Evolutionary conservation across 1,140 invertebrate species (phyloP).

Genomic region (Zaprionus ornatus): DNA sequence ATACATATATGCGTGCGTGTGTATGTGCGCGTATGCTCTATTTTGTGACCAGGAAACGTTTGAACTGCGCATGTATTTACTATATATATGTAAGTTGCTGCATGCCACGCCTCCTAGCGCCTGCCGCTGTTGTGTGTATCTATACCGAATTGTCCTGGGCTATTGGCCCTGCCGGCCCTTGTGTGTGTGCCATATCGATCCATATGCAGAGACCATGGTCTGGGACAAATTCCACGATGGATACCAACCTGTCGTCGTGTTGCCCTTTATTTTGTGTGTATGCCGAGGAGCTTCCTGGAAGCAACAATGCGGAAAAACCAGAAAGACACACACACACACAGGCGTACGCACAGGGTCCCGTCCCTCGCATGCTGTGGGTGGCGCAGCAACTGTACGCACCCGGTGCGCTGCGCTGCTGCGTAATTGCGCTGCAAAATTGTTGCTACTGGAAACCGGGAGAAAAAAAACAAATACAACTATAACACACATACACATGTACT

Average conservation of each 20-base stretch:
- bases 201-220: slow-evolving; percentile 62
- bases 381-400: slow-evolving; percentile 5
- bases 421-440: slow-evolving; percentile 1
- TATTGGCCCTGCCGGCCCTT: slow-evolving; percentile 14
- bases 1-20: not conserved
- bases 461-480: not conserved
- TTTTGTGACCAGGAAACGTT: slow-evolving; percentile 38
- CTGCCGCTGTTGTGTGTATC: slow-evolving; percentile 26
- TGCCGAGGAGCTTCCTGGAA: slow-evolving; percentile 48
- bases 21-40: slow-evolving; percentile 17
- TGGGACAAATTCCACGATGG: slow-evolving; percentile 75
- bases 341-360: not conserved
- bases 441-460: not conserved
- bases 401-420: not conserved
- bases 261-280: slow-evolving; percentile 58
- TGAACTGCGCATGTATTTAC: slow-evolving; percentile 45
- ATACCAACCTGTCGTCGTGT: slow-evolving; percentile 59
- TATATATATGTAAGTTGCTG: slow-evolving; percentile 2
- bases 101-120: slow-evolving; percentile 14
- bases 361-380: not conserved
- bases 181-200: slow-evolving; percentile 43
- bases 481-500: slow-evolving; percentile 8
- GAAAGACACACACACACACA: slow-evolving; percentile 27
- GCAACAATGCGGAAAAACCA: slow-evolving; percentile 49
- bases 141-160: slow-evolving; percentile 57